Conservation (phyloP, 2,113 vertebrate genomes). For the Plotosus lineatus region DNA sequence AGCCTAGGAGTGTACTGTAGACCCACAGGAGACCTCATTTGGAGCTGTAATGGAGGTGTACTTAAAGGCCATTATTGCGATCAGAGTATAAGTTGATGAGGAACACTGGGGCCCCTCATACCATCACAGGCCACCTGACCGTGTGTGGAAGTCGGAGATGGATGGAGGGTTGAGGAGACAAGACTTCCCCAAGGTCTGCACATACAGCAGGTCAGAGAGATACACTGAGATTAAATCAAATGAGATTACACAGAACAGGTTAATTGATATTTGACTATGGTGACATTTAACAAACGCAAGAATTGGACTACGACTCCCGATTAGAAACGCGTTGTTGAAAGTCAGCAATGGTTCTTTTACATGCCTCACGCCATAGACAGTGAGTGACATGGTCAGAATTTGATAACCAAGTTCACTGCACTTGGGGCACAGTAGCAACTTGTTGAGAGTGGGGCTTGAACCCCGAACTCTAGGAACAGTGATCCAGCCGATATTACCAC, state of each 20-base stretch:
- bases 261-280: not conserved
- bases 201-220: conserved; percentile 20
- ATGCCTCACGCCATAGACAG: too few relatives aligned
- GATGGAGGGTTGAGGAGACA: not conserved
- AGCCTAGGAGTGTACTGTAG: conserved; percentile 23
- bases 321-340: too few relatives aligned
- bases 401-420: too few relatives aligned
- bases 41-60: conserved; percentile 48
- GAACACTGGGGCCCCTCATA: conserved; percentile 9
- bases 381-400: too few relatives aligned
- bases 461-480: too few relatives aligned
- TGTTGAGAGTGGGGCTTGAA: too few relatives aligned
- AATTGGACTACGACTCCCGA: too few relatives aligned
- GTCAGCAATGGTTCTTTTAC: too few relatives aligned
- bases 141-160: not conserved
- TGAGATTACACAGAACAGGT: not conserved
- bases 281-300: not conserved
- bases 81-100: conserved; percentile 48
- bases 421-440: too few relatives aligned
- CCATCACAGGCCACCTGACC: conserved; percentile 42
- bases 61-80: conserved; percentile 54
- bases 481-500: too few relatives aligned
- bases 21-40: conserved; percentile 49
- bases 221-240: not conserved
- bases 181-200: not conserved